phyloP scores from a whole-genome alignment of 53 echinoderm and acorn worm genomes.

The Holothuria scabra region DNA sequence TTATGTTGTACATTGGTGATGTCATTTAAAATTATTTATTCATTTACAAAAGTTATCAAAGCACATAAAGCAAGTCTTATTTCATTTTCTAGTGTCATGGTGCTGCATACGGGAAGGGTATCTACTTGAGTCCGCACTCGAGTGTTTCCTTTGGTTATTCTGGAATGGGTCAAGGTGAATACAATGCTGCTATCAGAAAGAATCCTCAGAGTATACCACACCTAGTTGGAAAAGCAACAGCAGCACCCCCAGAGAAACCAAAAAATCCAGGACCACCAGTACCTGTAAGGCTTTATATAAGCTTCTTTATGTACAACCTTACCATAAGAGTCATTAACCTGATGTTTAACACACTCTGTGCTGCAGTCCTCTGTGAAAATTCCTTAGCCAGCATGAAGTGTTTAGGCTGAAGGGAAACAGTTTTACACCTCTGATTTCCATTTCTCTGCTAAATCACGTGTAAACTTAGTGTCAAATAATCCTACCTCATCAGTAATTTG shows the following conservation, averaged over 20 bases:
- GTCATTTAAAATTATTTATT: background rate
- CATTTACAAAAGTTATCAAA: background rate
- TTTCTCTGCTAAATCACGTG: too few species aligned
- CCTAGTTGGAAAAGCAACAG: background rate
- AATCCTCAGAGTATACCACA: conserved; percentile 12
- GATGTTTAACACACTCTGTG: too few species aligned
- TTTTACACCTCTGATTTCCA: too few species aligned
- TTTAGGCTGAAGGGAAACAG: too few species aligned
- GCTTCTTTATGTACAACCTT: too few species aligned
- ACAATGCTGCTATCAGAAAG: conserved; percentile 27
- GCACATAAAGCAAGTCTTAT: background rate
- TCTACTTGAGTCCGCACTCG: conserved; percentile 94
- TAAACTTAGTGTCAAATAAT: too few species aligned
- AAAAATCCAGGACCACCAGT: background rate
- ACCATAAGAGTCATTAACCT: too few species aligned
- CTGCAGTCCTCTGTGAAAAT: too few species aligned
- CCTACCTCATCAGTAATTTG: too few species aligned
- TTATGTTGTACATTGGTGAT: background rate
- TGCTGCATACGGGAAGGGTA: conserved; percentile 92
- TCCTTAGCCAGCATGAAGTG: too few species aligned
- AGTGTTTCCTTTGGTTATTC: conserved; percentile 95
- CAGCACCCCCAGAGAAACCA: background rate
- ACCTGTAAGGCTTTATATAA: background rate
- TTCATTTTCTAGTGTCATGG: conserved; percentile 71
- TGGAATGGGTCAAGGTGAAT: conserved; percentile 96